phyloP scores from a whole-genome alignment of 2,888 invertebrate species.

The Dicroscelio sp. region DNA sequence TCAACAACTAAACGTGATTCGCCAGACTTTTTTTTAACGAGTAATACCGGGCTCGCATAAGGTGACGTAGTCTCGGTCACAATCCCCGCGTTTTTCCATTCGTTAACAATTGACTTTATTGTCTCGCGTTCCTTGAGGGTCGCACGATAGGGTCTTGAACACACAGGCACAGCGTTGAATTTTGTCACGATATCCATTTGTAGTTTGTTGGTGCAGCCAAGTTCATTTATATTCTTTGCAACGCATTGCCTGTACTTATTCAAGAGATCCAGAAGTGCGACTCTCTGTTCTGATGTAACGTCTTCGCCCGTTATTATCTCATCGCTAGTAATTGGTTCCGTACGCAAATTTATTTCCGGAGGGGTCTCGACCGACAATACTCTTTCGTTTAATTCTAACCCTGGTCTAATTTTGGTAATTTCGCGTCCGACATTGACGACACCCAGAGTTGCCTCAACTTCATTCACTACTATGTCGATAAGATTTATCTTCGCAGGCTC shows the following conservation, averaged over 20 bases:
- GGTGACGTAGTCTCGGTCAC: neutral
- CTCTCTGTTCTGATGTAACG: neutral
- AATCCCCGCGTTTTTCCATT: neutral
- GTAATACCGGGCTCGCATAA: too few relatives aligned
- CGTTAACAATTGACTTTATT: neutral
- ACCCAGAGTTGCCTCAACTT: neutral
- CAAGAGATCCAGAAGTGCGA: neutral
- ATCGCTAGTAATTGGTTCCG: neutral
- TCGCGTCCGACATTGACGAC: neutral
- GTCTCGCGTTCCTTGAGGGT: neutral
- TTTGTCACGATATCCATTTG: neutral
- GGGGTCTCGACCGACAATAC: slow-evolving; percentile 3
- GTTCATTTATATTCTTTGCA: neutral
- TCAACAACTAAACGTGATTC: neutral
- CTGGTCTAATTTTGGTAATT: neutral
- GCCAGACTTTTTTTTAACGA: too few relatives aligned
- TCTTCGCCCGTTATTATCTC: neutral
- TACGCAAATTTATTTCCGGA: neutral
- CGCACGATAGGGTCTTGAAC: neutral
- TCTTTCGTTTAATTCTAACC: neutral
- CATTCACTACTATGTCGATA: neutral
- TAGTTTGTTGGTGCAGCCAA: neutral
- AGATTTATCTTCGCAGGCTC: slow-evolving; percentile 16
- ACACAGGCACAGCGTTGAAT: neutral
- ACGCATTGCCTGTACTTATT: neutral